Evolutionary conservation across 2,888 invertebrate genomes (phyloP).

Genomic region (Lasioglossum figueresi): DNA sequence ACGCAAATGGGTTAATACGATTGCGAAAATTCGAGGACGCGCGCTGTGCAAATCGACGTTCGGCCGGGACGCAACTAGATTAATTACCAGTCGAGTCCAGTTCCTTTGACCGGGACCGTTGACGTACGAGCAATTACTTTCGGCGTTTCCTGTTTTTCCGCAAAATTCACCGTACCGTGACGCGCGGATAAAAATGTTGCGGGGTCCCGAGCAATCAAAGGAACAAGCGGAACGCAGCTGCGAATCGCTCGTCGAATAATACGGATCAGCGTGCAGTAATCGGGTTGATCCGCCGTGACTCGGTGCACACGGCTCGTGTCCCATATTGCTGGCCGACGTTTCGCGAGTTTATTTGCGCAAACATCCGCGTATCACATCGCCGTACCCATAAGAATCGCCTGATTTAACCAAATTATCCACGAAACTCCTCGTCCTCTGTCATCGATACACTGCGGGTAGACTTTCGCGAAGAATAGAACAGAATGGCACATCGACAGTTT

Average conservation of each 20-base stretch:
- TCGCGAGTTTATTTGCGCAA: neutral
- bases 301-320: neutral
- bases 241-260: constrained; percentile 15
- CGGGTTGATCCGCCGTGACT: neutral
- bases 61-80: neutral
- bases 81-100: neutral
- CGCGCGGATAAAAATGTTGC: neutral
- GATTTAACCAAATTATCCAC: no score
- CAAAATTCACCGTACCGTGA: neutral
- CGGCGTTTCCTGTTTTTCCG: neutral
- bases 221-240: neutral
- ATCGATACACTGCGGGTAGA: no score
- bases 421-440: no score
- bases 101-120: neutral
- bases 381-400: neutral
- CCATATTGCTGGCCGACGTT: neutral
- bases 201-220: neutral
- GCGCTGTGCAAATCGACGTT: neutral
- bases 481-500: no score
- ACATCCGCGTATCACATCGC: neutral
- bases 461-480: no score
- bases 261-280: constrained; percentile 1
- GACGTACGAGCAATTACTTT: constrained; percentile 4
- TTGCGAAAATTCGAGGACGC: neutral
- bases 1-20: no score